phyloP scores from a whole-genome alignment of 64 coral and sea anemone genomes.

The Actinia equina region DNA sequence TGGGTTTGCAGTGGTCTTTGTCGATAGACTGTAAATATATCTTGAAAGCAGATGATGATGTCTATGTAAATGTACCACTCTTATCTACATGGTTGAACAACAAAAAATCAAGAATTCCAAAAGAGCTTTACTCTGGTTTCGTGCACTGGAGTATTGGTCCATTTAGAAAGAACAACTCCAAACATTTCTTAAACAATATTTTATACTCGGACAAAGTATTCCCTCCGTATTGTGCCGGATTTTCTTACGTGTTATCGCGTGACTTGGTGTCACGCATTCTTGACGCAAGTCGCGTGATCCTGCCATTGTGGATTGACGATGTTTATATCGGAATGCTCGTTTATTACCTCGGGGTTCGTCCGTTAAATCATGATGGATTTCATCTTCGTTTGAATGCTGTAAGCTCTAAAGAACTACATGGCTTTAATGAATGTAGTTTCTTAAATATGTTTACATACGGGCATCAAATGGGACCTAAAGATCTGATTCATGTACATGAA shows the following conservation, averaged over 20 bases:
- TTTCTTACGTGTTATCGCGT: constrained; percentile 10
- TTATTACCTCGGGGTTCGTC: not conserved
- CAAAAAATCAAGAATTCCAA: not conserved
- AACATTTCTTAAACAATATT: not conserved
- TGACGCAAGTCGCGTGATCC: not conserved
- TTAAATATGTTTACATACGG: not conserved
- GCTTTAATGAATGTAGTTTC: not conserved
- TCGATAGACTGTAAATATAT: constrained; percentile 13
- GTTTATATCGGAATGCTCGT: constrained; percentile 22
- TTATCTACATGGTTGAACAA: not conserved
- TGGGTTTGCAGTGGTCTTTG: constrained; percentile 22
- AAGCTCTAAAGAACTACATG: not conserved
- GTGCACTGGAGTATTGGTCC: not conserved
- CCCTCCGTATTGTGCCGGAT: not conserved
- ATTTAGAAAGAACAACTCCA: not conserved
- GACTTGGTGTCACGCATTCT: not conserved
- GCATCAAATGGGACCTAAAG: not conserved
- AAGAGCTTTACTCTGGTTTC: not conserved
- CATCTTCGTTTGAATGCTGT: not conserved
- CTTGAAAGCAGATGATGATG: constrained; percentile 44
- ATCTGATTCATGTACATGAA: not conserved
- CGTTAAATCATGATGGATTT: not conserved
- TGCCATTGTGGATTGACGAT: constrained; percentile 22
- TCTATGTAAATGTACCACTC: constrained; percentile 22
- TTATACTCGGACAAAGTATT: not conserved